Base-by-base conservation (phyloP, 2,888 invertebrate genomes). In the Cephus pygmeus region DNA sequence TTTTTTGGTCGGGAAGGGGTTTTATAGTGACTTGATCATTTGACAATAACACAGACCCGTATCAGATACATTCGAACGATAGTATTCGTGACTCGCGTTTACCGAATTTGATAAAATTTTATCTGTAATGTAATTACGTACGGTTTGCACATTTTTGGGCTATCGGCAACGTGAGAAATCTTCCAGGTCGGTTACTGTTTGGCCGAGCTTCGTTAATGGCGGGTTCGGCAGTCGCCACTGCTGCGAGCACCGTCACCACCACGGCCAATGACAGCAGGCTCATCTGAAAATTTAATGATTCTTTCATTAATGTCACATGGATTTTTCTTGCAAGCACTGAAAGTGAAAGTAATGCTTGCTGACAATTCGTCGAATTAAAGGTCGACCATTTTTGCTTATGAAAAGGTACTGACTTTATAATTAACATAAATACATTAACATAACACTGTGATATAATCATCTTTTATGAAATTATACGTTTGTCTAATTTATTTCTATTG, bases 101-200 rank as follows among this genome's bases (percentile, higher is more conserved):
- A 56, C 6, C 2, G 23, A 56, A 23, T 56, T 56, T 23, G 6
- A 6, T 40, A 2, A 40, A 40, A 15, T 23, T 56, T 23, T 56
- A 23, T 56, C 23, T 23, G 4, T 31, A 2, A 23, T 9, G 23
- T 9, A 56, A 23, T 6, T 56, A 96, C 97, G 96, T 93, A 97
- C 97, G 95, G 92, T 93, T 95, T 82, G 96, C 94, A 92, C 97
- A 97, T 93, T 97, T 97, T 90, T 95, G 94, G 81, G 97, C 94
- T 81, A 94, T 93, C 73, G 97, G 97, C 85, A 97, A 94, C 75
- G 97, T 95, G 83, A 97, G 93, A 93, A 97, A 97, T 87, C 97
- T 93, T 88, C 97, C 97, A 23, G 97, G 96, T 90, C 96, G 94
- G 88, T 94, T 94, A 80, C 94, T 93, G 88, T 95, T 95, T 83